Conservation (phyloP, 2,888 invertebrate species). For the Callyntrura guangdongensis region DNA sequence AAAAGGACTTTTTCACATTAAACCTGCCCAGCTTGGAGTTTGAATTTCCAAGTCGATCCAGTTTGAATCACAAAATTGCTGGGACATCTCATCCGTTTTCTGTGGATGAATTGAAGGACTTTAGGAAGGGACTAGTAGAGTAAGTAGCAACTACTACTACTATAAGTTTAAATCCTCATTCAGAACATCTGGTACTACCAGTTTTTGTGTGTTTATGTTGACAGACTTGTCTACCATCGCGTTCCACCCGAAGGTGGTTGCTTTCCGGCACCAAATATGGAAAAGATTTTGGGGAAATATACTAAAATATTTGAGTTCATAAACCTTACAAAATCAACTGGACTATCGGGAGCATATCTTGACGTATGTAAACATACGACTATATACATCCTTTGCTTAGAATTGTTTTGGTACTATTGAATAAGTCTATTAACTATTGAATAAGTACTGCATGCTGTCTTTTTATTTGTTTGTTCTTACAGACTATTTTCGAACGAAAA, state of each 20-base stretch:
- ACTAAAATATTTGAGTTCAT: slow-evolving; percentile 60
- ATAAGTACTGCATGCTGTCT: too few species aligned
- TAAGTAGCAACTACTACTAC: slow-evolving; percentile 26
- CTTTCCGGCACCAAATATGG: not conserved
- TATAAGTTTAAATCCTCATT: too few species aligned
- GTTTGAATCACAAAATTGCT: slow-evolving; percentile 51
- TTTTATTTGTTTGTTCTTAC: not conserved
- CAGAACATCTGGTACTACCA: too few species aligned
- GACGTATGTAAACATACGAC: slow-evolving; percentile 41
- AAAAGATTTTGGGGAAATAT: slow-evolving; percentile 45
- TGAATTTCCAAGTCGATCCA: not conserved
- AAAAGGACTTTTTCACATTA: slow-evolving; percentile 74
- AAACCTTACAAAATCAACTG: slow-evolving; percentile 56
- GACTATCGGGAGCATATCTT: slow-evolving; percentile 72
- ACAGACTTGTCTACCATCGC: slow-evolving; percentile 64
- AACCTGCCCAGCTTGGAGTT: slow-evolving; percentile 69
- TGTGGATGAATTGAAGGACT: slow-evolving; percentile 36
- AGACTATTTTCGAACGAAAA: slow-evolving; percentile 61
- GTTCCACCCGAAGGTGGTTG: not conserved
- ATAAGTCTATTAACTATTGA: too few species aligned
- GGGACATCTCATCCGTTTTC: slow-evolving; percentile 54
- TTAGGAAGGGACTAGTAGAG: slow-evolving; percentile 34
- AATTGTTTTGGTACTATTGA: too few species aligned
- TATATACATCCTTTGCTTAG: too few species aligned
- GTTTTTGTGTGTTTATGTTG: slow-evolving; percentile 20